A percentile compares a stretch with the other conserved stretches of the same genome.
Conservation (phyloP, 2,888 invertebrate species). For the Euzetes globulus region DNA sequence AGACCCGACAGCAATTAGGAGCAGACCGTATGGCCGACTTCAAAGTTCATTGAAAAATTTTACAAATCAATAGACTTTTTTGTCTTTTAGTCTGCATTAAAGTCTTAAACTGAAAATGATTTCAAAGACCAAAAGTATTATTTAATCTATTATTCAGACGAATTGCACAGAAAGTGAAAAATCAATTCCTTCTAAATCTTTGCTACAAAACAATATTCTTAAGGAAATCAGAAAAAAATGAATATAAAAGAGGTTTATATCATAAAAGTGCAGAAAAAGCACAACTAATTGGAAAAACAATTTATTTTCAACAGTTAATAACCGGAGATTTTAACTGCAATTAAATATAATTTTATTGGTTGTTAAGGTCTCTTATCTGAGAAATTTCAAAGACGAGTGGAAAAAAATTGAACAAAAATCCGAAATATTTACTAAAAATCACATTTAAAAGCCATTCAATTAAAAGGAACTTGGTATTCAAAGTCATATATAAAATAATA, state of each 20-base stretch:
- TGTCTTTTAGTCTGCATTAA: no score
- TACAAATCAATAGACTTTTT: no score
- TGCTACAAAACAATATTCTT: not conserved
- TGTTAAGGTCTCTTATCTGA: not conserved
- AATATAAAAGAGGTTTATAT: not conserved
- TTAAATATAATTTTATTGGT: constrained; percentile 3
- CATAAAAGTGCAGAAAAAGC: not conserved
- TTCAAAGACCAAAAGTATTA: not conserved
- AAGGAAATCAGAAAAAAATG: not conserved
- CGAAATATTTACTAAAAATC: not conserved
- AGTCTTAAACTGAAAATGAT: not conserved
- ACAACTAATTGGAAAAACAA: not conserved
- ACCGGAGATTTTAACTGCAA: not conserved
- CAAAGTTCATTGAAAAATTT: no score
- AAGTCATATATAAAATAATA: no score
- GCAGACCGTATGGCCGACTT: no score
- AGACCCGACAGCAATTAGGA: no score
- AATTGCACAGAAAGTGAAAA: not conserved
- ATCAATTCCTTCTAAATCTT: not conserved
- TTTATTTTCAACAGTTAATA: not conserved
- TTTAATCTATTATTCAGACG: not conserved
- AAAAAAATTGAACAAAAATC: not conserved
- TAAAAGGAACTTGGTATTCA: no score
- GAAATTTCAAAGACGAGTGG: not conserved
- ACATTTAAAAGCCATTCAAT: no score